Conservation (phyloP, 2,888 invertebrate species). For the Apoderus coryli region DNA sequence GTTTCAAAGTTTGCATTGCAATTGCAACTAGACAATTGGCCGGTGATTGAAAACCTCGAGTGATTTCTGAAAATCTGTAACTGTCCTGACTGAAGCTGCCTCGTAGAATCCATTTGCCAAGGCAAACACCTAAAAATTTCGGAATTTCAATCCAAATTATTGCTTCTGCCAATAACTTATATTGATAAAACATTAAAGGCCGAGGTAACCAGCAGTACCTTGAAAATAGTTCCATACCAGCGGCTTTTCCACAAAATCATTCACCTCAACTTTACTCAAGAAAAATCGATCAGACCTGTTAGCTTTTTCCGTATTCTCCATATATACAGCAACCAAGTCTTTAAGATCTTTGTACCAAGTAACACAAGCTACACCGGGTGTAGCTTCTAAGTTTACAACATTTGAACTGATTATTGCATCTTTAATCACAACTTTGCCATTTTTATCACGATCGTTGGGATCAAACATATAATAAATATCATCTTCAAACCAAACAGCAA, state of each 20-base stretch:
- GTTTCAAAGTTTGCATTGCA: conserved; percentile 25
- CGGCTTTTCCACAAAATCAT: conserved; percentile 24
- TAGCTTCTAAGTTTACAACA: conserved; percentile 17
- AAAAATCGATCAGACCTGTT: conserved; percentile 18
- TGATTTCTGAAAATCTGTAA: conserved; percentile 26
- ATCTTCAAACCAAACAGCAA: conserved; percentile 33
- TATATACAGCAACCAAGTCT: conserved; percentile 29
- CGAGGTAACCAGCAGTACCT: too few species aligned
- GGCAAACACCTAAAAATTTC: conserved; percentile 15
- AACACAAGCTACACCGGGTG: conserved; percentile 29
- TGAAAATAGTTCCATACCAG: conserved; percentile 30
- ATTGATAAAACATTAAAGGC: conserved; percentile 5
- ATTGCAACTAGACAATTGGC: conserved; percentile 32
- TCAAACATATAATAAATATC: conserved; percentile 33
- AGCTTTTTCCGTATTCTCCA: conserved; percentile 26
- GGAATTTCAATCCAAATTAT: background rate
- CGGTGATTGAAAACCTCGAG: conserved; percentile 32
- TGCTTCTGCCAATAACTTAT: background rate
- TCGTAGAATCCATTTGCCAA: conserved; percentile 29
- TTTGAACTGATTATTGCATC: conserved; percentile 17
- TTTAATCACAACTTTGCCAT: conserved; percentile 19
- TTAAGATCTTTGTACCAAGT: conserved; percentile 28
- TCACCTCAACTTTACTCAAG: conserved; percentile 27
- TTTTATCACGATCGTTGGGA: conserved; percentile 31
- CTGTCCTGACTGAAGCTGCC: conserved; percentile 28